phyloP scores from a whole-genome alignment of 35 echinoderm and acorn worm genomes.

The Hemicentrotus pulcherrimus region DNA sequence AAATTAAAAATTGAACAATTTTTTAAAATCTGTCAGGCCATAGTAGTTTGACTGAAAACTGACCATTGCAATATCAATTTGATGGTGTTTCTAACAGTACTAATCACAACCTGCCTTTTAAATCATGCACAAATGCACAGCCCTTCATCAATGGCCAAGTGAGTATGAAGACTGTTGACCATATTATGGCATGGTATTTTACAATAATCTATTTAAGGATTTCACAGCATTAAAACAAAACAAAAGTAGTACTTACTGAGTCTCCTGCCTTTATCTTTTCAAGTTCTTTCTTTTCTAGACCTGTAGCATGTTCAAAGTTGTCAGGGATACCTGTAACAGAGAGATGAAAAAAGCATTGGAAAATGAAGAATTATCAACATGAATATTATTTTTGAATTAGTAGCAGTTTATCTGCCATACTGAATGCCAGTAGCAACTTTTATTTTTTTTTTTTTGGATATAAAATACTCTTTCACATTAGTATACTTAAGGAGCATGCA shows the following conservation, averaged over 20 bases:
- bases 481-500: not conserved
- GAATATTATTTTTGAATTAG: not conserved
- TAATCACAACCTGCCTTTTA: not conserved
- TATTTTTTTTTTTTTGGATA: not conserved
- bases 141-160: not conserved
- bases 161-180: not conserved
- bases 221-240: not conserved
- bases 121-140: not conserved
- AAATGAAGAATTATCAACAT: not conserved
- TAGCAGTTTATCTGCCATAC: not conserved
- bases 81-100: not conserved
- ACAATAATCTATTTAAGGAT: not conserved
- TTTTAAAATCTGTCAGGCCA: no score
- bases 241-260: conserved; percentile 49
- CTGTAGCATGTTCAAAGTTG: conserved; percentile 71
- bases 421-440: not conserved
- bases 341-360: conserved; percentile 12
- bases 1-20: no score
- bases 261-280: conserved; percentile 68
- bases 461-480: not conserved
- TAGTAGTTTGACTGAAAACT: no score
- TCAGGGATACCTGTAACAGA: conserved; percentile 62
- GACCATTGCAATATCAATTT: not conserved
- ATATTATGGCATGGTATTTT: not conserved
- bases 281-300: conserved; percentile 73